phyloP scores from a whole-genome alignment of 2,888 invertebrate genomes.

The Lasius platythorax region DNA sequence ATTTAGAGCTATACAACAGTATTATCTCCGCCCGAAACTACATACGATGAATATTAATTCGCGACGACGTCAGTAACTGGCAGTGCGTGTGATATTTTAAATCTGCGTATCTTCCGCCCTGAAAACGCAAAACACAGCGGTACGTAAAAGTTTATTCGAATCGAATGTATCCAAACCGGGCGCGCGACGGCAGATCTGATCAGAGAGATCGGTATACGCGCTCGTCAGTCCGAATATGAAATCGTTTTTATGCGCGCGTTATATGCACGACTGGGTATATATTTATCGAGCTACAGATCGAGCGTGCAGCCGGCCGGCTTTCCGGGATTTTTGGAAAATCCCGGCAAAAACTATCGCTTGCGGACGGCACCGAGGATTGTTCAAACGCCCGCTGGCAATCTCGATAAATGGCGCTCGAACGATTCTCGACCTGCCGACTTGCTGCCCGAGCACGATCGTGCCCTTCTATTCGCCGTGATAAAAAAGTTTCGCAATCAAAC shows the following conservation, averaged over 20 bases:
- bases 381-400: constrained; percentile 71
- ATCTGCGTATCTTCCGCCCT: constrained; percentile 44
- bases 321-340: constrained; percentile 77
- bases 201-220: constrained; percentile 57
- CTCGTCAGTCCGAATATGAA: constrained; percentile 61
- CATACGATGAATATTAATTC: constrained; percentile 50
- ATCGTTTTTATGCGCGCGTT: constrained; percentile 70
- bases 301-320: constrained; percentile 65
- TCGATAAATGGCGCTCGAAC: constrained; percentile 75
- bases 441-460: constrained; percentile 23
- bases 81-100: constrained; percentile 35
- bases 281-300: constrained; percentile 70
- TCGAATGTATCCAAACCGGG: constrained; percentile 58
- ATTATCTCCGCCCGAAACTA: constrained; percentile 23
- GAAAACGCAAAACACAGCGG: constrained; percentile 51
- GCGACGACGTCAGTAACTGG: constrained; percentile 26
- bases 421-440: constrained; percentile 69
- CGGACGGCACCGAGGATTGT: constrained; percentile 66
- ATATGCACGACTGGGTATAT: constrained; percentile 68
- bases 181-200: constrained; percentile 33
- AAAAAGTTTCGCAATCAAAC: constrained; percentile 69
- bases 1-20: background rate
- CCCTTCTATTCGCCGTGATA: constrained; percentile 58
- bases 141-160: constrained; percentile 67
- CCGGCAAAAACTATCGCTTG: constrained; percentile 71